Evolutionary conservation across 2,797 vertebrate species (phyloP).

Genomic region (Helicolenus hilgendorfi): DNA sequence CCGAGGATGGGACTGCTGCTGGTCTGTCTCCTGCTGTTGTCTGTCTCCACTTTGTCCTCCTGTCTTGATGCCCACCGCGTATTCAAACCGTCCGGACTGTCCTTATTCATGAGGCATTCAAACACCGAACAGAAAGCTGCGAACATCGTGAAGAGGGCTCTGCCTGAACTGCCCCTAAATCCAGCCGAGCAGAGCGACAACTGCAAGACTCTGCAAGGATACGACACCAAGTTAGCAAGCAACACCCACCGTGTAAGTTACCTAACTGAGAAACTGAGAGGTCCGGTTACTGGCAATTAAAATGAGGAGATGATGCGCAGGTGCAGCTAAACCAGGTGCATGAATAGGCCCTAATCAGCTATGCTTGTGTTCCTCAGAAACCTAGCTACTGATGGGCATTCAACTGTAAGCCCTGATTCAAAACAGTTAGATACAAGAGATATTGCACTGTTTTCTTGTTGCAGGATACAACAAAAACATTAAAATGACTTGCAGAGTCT

Average conservation of each 20-base stretch:
- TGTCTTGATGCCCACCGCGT: slow-evolving; percentile 68
- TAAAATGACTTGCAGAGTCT: neutral
- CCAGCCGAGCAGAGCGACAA: slow-evolving; percentile 68
- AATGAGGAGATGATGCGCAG: slow-evolving; percentile 63
- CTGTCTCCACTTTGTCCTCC: slow-evolving; percentile 61
- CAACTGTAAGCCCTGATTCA: neutral
- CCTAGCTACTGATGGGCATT: slow-evolving; percentile 3
- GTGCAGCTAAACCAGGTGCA: slow-evolving; percentile 67
- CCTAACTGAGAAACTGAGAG: slow-evolving; percentile 3
- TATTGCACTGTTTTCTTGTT: neutral
- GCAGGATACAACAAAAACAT: neutral
- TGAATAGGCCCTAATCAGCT: slow-evolving; percentile 53
- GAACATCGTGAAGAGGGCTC: slow-evolving; percentile 61
- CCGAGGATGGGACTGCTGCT: slow-evolving; percentile 79
- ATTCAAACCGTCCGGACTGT: slow-evolving; percentile 27
- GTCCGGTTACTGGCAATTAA: slow-evolving; percentile 60
- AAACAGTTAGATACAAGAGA: neutral
- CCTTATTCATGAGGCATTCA: slow-evolving; percentile 58
- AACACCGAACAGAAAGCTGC: slow-evolving; percentile 44
- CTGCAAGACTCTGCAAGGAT: slow-evolving; percentile 86
- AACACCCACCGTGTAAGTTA: slow-evolving; percentile 94
- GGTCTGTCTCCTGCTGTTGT: slow-evolving; percentile 69
- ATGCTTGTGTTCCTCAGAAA: neutral
- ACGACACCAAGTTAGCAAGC: slow-evolving; percentile 86
- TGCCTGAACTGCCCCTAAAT: slow-evolving; percentile 64